phyloP scores from a whole-genome alignment of 2,888 invertebrate genomes.

The Aproaerema taeniolella region DNA sequence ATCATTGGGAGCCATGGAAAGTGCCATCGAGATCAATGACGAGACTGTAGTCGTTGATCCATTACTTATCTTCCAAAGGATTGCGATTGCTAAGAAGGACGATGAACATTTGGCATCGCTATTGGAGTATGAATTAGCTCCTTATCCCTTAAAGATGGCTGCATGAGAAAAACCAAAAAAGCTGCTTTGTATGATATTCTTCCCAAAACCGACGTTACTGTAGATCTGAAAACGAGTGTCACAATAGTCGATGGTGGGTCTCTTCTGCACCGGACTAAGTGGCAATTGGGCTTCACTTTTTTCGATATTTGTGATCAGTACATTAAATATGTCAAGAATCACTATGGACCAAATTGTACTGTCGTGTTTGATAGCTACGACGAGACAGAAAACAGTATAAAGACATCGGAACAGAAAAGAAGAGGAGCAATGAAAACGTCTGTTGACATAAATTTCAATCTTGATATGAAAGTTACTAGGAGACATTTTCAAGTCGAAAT shows the following conservation, averaged over 20 bases:
- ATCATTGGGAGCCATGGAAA: slow-evolving; percentile 2
- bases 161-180: slow-evolving; percentile 5
- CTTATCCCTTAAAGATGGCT: slow-evolving; percentile 6
- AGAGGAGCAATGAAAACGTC: not conserved
- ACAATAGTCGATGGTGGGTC: too few relatives aligned
- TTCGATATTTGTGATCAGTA: not conserved
- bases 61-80: slow-evolving; percentile 8
- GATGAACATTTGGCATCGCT: slow-evolving; percentile 7
- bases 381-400: not conserved
- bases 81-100: slow-evolving; percentile 10
- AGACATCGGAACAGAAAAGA: not conserved
- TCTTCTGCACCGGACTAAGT: too few relatives aligned
- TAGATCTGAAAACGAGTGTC: too few relatives aligned
- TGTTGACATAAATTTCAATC: not conserved
- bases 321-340: not conserved
- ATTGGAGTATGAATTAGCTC: slow-evolving; percentile 2
- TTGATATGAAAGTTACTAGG: not conserved
- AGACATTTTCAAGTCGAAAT: too few relatives aligned
- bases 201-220: too few relatives aligned
- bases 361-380: slow-evolving; percentile 1
- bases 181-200: slow-evolving; percentile 9
- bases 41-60: slow-evolving; percentile 12
- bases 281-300: not conserved
- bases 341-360: not conserved
- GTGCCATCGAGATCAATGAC: slow-evolving; percentile 8